Evolutionary conservation across 2,888 invertebrate species (phyloP).

Genomic region (Cosmia pyralina): DNA sequence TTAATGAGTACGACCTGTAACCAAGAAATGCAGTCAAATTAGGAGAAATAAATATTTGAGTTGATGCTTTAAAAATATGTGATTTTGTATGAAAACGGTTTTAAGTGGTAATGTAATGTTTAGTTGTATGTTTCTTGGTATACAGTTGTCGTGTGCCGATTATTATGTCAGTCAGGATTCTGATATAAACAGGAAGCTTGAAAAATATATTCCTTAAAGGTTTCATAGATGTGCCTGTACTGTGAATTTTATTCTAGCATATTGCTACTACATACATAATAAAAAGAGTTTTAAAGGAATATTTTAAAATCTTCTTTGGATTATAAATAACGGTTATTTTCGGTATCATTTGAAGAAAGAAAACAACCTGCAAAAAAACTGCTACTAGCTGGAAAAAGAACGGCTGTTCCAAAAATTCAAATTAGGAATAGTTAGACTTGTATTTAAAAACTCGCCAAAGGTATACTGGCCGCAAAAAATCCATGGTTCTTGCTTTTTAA

Average conservation of each 20-base stretch:
- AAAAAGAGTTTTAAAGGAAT: not conserved
- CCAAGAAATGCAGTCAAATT: conserved; percentile 88
- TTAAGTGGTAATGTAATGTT: conserved; percentile 22
- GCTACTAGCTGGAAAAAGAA: too few relatives aligned
- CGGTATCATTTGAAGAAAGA: too few relatives aligned
- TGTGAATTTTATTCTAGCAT: conserved; percentile 44
- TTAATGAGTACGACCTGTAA: conserved; percentile 82
- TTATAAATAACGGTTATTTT: too few relatives aligned
- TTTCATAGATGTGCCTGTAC: conserved; percentile 55
- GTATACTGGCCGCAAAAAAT: not conserved
- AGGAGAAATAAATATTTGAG: conserved; percentile 85
- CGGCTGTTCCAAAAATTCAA: too few relatives aligned
- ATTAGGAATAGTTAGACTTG: too few relatives aligned
- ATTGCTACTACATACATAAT: conserved; percentile 8
- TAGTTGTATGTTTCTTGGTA: conserved; percentile 10
- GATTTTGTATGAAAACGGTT: conserved; percentile 47
- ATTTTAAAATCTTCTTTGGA: not conserved
- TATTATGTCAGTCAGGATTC: conserved; percentile 54
- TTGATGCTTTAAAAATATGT: conserved; percentile 69
- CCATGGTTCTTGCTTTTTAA: not conserved
- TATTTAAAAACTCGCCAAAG: too few relatives aligned
- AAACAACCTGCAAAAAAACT: too few relatives aligned
- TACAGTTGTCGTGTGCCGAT: conserved; percentile 24
- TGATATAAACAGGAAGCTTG: conserved; percentile 61
- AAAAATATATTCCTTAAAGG: conserved; percentile 61